Conservation (phyloP, 2,113 vertebrate genomes). For the Thalassoma bifasciatum region DNA sequence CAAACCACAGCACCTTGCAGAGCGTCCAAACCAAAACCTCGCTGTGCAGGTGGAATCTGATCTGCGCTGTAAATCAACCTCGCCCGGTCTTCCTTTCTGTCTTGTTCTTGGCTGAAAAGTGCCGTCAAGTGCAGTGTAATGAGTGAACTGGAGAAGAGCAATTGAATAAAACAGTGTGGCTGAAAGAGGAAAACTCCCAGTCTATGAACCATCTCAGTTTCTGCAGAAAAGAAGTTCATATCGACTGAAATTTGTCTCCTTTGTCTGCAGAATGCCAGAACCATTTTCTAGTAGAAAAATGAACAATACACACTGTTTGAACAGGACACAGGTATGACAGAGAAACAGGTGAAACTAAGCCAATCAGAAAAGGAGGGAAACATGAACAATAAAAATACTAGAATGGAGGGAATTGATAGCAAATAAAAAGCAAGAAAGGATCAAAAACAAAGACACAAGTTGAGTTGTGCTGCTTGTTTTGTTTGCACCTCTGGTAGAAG, state of each 20-base stretch:
- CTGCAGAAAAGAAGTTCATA: neutral
- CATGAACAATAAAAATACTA: too few relatives aligned
- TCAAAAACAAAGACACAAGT: too few relatives aligned
- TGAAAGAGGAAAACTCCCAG: neutral
- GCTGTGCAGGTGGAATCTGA: slow-evolving; percentile 53
- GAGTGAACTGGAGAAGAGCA: slow-evolving; percentile 14
- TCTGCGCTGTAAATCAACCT: slow-evolving; percentile 26
- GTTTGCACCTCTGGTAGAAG: neutral
- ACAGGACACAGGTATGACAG: too few relatives aligned
- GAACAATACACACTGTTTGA: too few relatives aligned
- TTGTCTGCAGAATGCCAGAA: neutral
- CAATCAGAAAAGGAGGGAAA: too few relatives aligned
- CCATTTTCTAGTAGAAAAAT: neutral
- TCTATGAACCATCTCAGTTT: slow-evolving; percentile 4
- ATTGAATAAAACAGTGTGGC: slow-evolving; percentile 32
- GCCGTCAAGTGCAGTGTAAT: slow-evolving; percentile 20
- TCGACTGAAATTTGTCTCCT: neutral
- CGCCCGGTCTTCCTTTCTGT: neutral
- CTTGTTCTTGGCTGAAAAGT: slow-evolving; percentile 30
- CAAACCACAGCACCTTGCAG: slow-evolving; percentile 17
- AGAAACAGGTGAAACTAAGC: too few relatives aligned
- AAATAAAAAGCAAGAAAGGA: too few relatives aligned
- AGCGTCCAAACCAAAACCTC: slow-evolving; percentile 19
- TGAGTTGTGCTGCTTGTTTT: neutral
- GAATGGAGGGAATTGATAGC: too few relatives aligned